Evolutionary conservation across 1,140 invertebrate species (phyloP).

Genomic region (Ips nitidus): DNA sequence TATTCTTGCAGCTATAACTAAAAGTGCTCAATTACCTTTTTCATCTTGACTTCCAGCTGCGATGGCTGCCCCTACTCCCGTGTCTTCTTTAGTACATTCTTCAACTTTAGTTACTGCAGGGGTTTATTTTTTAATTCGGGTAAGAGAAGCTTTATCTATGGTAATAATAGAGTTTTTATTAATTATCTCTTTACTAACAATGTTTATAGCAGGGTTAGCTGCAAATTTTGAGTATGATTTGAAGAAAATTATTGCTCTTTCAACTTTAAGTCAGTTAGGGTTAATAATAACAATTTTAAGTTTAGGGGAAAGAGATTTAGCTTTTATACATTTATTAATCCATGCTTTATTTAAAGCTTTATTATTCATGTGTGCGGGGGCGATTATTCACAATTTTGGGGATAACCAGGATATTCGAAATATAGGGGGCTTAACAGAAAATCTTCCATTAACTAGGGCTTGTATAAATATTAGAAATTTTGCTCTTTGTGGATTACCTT

Average conservation of each 20-base stretch:
- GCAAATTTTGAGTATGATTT: slow-evolving; percentile 67
- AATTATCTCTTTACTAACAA: slow-evolving; percentile 57
- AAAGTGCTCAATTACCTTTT: slow-evolving; percentile 75
- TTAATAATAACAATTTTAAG: slow-evolving; percentile 64
- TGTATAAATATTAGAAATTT: slow-evolving; percentile 58
- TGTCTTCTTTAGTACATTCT: slow-evolving; percentile 73
- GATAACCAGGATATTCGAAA: slow-evolving; percentile 65
- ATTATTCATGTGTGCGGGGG: slow-evolving; percentile 63
- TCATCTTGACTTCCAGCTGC: slow-evolving; percentile 68
- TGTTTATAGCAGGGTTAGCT: slow-evolving; percentile 61
- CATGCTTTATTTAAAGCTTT: slow-evolving; percentile 67
- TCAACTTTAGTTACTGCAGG: slow-evolving; percentile 73
- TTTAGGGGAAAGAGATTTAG: slow-evolving; percentile 53
- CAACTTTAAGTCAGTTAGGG: slow-evolving; percentile 69
- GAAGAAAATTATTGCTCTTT: slow-evolving; percentile 72
- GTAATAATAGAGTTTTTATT: slow-evolving; percentile 47
- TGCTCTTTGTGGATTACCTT: slow-evolving; percentile 59
- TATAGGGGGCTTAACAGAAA: slow-evolving; percentile 53
- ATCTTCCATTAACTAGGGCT: slow-evolving; percentile 53
- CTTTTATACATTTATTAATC: slow-evolving; percentile 65
- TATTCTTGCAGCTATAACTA: slow-evolving; percentile 63
- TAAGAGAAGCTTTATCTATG: slow-evolving; percentile 54
- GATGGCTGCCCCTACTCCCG: slow-evolving; percentile 68
- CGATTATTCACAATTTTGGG: slow-evolving; percentile 62
- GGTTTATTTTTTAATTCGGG: slow-evolving; percentile 70